Percentiles rank a stretch among this genome's conserved stretches.
Evolutionary conservation across 2,113 vertebrate genomes (phyloP).

Genomic region (Corvus cornix): DNA sequence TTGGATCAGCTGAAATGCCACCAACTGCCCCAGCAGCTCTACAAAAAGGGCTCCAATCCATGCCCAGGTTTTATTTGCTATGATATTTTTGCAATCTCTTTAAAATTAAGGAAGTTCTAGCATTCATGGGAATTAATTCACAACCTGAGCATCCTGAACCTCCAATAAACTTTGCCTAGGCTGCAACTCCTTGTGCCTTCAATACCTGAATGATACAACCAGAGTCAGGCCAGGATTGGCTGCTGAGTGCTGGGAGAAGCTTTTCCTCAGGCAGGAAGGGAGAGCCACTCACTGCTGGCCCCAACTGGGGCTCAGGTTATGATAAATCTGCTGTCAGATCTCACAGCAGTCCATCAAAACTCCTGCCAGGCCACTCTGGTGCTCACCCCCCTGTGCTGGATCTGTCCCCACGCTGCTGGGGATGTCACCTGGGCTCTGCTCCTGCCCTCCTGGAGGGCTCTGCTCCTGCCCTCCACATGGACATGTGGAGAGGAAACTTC

Average conservation of each 20-base stretch:
- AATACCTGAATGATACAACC: not conserved
- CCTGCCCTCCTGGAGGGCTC: not conserved
- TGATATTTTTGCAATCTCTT: not conserved
- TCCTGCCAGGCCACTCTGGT: accelerated
- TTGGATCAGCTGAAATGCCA: not conserved
- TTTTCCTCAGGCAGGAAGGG: not conserved
- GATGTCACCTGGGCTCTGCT: not conserved
- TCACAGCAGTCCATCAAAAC: not conserved
- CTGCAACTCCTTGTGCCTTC: not conserved
- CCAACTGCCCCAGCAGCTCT: not conserved
- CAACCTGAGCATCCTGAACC: not conserved
- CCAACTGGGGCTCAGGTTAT: not conserved
- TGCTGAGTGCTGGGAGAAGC: not conserved
- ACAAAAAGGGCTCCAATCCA: not conserved
- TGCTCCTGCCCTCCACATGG: not conserved
- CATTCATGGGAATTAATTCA: not conserved
- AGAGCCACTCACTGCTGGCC: not conserved
- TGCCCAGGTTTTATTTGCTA: not conserved
- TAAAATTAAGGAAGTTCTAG: not conserved
- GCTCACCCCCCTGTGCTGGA: not conserved
- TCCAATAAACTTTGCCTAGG: not conserved
- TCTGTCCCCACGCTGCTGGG: not conserved
- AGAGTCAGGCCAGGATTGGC: accelerated
- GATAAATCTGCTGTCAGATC: not conserved
- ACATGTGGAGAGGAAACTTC: not conserved